Evolutionary conservation across 2,797 vertebrate species (phyloP), one percentile per base, ranked within the genome.

Genomic region (Tauraco hartlaubi): DNA sequence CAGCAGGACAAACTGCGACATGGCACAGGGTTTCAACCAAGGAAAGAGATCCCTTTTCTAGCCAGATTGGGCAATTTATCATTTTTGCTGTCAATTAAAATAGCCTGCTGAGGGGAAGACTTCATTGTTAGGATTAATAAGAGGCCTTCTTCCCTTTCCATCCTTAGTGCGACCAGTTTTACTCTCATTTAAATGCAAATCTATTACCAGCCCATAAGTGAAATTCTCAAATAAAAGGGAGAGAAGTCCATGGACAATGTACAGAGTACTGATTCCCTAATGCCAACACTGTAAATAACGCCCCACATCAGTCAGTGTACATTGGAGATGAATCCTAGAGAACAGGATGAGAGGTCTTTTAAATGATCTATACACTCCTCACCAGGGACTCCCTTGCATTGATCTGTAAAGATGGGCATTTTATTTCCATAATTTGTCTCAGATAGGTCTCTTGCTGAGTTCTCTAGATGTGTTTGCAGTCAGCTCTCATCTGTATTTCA

Each of bases 321-420:
- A 66, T 33, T n/a, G 73, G 72, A 84, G 71, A 63, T 90, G 85
- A 71, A 73, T 72, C 68, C 61, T 51, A 39, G 62, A 17, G 80
- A 89, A 66, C 56, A 92, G 68, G 29, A 68, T n/a, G 81, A 92
- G 66, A 43, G 21, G 33, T 85, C 83, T 91, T 84, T 93, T 85
- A 92, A 95, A 89, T 89, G 91, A 96, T 94, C 84, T 85, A 52
- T 67, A 6, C 2, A 35, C 49, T 81, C 55, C 88, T 88, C 92
- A 85, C 46, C 64, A 74, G 88, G 90, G 93, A 91, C 64, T 92
- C 71, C 55, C 82, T 64, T 90, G 48, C 90, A 95, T 66, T 90
- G 94, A 94, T 96, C 88, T 90, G 80, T 64, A 82, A 86, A 84
- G 92, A 84, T 58, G 85, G 71, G 86, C 83, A 93, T 96, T 96